Conservation (phyloP, 2,113 vertebrate genomes). For the Bos taurus region DNA sequence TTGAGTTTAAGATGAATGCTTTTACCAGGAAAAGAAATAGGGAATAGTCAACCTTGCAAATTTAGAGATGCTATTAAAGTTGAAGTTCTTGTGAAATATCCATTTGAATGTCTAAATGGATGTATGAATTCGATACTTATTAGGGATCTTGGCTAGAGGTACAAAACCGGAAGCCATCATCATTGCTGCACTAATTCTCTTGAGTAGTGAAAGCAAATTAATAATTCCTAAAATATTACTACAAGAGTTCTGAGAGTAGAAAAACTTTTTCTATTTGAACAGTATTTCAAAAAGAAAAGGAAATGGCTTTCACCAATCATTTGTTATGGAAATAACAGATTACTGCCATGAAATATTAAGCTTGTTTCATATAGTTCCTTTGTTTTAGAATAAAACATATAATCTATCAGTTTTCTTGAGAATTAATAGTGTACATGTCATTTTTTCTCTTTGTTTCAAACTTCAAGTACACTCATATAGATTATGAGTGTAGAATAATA, state of each 20-base stretch:
- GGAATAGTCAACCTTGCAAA: background rate
- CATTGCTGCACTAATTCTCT: background rate
- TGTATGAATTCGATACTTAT: background rate
- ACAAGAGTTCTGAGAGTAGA: background rate
- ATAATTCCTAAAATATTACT: background rate
- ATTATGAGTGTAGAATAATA: background rate
- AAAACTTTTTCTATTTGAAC: background rate
- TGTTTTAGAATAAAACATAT: background rate
- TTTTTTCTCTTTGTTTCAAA: background rate
- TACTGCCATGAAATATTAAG: background rate
- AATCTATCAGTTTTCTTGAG: background rate
- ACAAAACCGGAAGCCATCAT: background rate
- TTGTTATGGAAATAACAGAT: background rate
- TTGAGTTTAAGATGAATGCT: background rate
- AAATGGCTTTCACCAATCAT: background rate
- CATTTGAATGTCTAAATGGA: background rate
- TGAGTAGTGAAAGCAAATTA: background rate
- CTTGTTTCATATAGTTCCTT: background rate
- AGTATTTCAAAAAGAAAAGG: background rate
- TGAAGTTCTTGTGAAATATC: background rate
- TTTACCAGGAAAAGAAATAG: background rate
- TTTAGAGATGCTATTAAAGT: background rate
- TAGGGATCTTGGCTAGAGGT: background rate
- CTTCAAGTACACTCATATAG: background rate
- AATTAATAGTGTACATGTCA: background rate